These are phyloP conservation scores for Hirtodrosophila trivittata DNA, from an alignment of 2,888 invertebrate genomes.

Conservation along the genomic window DNA sequence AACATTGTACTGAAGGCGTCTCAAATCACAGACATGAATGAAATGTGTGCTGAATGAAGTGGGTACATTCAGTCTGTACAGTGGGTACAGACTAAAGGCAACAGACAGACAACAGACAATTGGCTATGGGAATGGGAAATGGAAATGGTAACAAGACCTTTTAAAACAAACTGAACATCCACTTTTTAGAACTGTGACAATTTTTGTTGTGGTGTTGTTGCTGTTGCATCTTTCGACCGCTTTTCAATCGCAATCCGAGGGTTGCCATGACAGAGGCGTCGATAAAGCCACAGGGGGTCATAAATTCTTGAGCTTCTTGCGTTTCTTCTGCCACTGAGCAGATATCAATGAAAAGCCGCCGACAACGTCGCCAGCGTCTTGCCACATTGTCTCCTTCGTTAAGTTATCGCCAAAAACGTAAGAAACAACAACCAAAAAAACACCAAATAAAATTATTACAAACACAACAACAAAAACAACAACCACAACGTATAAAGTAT, in stretches of 20 bases:
- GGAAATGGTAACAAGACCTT: conserved; percentile 44
- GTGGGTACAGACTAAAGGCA: conserved; percentile 6
- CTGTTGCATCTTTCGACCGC: conserved; percentile 59
- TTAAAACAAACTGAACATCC: conserved; percentile 36
- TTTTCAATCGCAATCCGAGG: conserved; percentile 67
- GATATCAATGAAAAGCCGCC: conserved; percentile 72
- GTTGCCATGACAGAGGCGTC: conserved; percentile 76
- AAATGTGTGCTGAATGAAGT: conserved; percentile 72
- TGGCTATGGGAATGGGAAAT: conserved; percentile 27
- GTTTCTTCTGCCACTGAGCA: conserved; percentile 63
- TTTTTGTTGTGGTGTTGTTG: conserved; percentile 15
- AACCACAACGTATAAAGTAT: too few species aligned
- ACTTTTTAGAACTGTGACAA: conserved; percentile 51
- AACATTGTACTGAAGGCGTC: conserved; percentile 53
- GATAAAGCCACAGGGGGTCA: conserved; percentile 81
- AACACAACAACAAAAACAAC: conserved; percentile 34
- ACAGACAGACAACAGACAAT: conserved; percentile 1
- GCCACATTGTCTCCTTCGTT: conserved; percentile 47
- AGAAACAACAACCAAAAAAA: conserved; percentile 29
- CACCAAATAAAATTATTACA: conserved; percentile 15
- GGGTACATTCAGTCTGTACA: conserved; percentile 58
- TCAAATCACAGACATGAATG: conserved; percentile 73
- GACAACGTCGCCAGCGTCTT: conserved; percentile 46
- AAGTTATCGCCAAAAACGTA: conserved; percentile 78
- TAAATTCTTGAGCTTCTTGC: conserved; percentile 77